Evolutionary conservation across 2,113 vertebrate species (phyloP).

Genomic region (Gambusia holbrooki): DNA sequence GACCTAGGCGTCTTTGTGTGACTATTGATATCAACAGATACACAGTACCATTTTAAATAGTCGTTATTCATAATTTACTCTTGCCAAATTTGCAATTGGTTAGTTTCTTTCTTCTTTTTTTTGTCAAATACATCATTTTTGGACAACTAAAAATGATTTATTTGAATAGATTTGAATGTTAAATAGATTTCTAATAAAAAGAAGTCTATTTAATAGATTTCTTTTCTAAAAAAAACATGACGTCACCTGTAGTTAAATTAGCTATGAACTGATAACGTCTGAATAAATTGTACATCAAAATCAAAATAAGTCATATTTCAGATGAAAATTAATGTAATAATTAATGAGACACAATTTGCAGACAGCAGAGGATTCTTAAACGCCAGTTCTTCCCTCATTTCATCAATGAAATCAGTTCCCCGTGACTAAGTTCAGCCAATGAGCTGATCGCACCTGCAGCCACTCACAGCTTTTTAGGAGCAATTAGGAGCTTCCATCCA

Average conservation of each 20-base stretch:
- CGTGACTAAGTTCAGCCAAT: slow-evolving; percentile 63
- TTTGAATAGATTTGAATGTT: no score
- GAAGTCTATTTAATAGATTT: not conserved
- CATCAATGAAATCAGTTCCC: slow-evolving; percentile 52
- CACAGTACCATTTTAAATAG: no score
- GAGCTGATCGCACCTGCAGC: slow-evolving; percentile 53
- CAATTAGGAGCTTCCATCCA: slow-evolving; percentile 51
- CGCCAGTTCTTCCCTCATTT: slow-evolving; percentile 4
- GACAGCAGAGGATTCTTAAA: not conserved
- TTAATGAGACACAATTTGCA: not conserved
- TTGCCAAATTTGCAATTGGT: no score
- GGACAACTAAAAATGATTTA: no score
- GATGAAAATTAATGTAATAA: not conserved
- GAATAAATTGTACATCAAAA: not conserved
- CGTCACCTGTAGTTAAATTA: not conserved
- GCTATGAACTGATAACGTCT: not conserved
- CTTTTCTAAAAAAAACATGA: not conserved
- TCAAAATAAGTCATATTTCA: not conserved
- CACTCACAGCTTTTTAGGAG: slow-evolving; percentile 62
- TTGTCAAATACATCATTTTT: not conserved
- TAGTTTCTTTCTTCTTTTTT: not conserved
- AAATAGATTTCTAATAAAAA: no score
- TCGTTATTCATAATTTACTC: not conserved
- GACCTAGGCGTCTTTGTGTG: no score
- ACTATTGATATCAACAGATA: no score